phyloP scores from a whole-genome alignment of 2,113 vertebrate species.

The Gymnobelideus leadbeateri region DNA sequence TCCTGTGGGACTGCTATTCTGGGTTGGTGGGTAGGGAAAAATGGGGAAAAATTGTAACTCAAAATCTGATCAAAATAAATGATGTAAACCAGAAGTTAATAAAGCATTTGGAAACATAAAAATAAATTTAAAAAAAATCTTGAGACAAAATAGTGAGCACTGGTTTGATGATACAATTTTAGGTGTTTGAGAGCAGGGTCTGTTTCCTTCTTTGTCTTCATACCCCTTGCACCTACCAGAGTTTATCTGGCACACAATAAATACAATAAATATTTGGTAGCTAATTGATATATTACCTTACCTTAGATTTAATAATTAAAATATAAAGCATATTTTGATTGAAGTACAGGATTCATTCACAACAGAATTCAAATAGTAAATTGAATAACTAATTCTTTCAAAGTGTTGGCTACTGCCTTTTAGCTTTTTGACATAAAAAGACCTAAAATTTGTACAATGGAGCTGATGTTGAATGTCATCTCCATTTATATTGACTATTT shows the following conservation, averaged over 20 bases:
- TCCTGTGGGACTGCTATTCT: too few relatives aligned
- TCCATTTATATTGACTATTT: neutral
- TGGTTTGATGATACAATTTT: neutral
- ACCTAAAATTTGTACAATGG: neutral
- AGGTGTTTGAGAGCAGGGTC: neutral
- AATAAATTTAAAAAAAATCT: too few relatives aligned
- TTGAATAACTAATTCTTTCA: neutral
- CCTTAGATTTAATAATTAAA: conserved; percentile 1
- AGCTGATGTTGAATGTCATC: neutral
- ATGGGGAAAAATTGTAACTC: too few relatives aligned
- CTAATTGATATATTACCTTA: neutral
- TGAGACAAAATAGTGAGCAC: neutral
- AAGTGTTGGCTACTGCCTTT: neutral
- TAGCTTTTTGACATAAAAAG: neutral
- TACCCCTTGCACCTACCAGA: neutral
- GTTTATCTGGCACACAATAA: neutral
- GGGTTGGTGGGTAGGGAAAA: too few relatives aligned
- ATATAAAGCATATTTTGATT: neutral
- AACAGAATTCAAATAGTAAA: neutral
- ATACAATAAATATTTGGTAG: neutral
- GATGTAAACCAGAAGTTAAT: too few relatives aligned
- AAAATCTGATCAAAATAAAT: too few relatives aligned
- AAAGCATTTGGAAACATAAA: too few relatives aligned
- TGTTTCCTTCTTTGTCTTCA: neutral
- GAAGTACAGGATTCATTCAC: neutral